Conservation (phyloP, 2,888 invertebrate species). For the Tetheella fluctuosa region DNA sequence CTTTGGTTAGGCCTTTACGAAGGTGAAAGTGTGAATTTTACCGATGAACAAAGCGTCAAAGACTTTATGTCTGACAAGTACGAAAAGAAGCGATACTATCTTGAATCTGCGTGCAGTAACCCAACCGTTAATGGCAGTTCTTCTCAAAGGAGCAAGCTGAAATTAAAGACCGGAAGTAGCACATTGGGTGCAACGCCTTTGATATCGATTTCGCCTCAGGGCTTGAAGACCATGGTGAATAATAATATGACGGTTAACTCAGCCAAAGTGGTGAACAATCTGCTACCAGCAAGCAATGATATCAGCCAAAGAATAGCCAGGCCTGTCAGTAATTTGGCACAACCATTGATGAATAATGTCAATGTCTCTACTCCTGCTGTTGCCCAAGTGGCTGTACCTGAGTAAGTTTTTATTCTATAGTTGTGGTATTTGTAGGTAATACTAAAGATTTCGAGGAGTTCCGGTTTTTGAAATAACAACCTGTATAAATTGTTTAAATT, state of each 20-base stretch:
- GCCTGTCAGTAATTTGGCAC: conserved; percentile 61
- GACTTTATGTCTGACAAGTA: conserved; percentile 98
- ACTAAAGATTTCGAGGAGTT: neutral
- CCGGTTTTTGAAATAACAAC: conserved; percentile 13
- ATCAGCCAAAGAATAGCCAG: conserved; percentile 65
- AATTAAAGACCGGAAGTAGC: conserved; percentile 61
- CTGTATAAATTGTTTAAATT: no score
- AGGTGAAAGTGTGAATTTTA: conserved; percentile 87
- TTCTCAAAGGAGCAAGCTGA: conserved; percentile 60
- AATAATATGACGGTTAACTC: conserved; percentile 59
- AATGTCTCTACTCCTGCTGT: conserved; percentile 38
- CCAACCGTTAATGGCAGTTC: conserved; percentile 61
- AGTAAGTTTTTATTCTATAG: conserved; percentile 56
- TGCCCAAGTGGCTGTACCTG: conserved; percentile 63
- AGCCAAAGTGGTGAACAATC: conserved; percentile 64
- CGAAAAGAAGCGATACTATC: conserved; percentile 92
- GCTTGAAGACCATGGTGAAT: conserved; percentile 52
- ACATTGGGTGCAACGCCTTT: conserved; percentile 55
- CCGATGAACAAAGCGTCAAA: conserved; percentile 95
- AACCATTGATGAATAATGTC: conserved; percentile 52
- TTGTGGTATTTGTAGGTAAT: neutral
- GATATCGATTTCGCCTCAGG: conserved; percentile 71
- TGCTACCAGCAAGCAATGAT: conserved; percentile 53
- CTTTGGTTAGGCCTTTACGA: conserved; percentile 97
- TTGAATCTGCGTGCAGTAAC: conserved; percentile 60